These are phyloP conservation scores for Pseudonaja textilis DNA, from an alignment of 2,113 vertebrate species.

Conservation along the genomic window DNA sequence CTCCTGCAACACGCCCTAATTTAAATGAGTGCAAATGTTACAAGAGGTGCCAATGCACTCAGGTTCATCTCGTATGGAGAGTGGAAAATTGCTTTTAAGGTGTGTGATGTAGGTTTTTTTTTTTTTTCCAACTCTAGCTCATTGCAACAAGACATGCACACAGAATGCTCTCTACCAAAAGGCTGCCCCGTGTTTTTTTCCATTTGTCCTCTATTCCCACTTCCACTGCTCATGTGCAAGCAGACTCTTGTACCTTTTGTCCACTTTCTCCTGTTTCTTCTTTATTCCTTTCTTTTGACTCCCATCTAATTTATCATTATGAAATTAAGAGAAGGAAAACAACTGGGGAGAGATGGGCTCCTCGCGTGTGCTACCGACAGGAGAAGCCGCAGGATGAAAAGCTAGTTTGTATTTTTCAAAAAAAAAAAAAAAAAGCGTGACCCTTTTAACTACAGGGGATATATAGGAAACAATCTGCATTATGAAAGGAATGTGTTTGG, in stretches of 20 bases:
- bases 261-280: neutral
- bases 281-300: conserved; percentile 23
- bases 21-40: neutral
- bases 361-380: neutral
- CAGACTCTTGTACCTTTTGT: neutral
- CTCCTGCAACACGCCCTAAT: neutral
- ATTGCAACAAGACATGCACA: too few relatives aligned
- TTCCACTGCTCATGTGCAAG: neutral
- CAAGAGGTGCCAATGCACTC: neutral
- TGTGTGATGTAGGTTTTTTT: neutral
- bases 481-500: neutral
- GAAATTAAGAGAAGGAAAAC: neutral
- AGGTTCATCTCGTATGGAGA: neutral
- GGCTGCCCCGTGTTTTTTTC: too few relatives aligned
- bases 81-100: neutral
- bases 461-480: neutral
- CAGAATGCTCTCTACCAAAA: neutral
- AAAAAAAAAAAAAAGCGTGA: neutral
- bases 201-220: neutral
- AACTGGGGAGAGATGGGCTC: neutral
- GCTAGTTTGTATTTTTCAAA: too few relatives aligned
- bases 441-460: neutral
- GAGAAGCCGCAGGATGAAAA: neutral
- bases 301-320: conserved; percentile 3
- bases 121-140: neutral